Evolutionary conservation across 2,797 vertebrate genomes (phyloP).

Genomic region (Amniataba percoides): DNA sequence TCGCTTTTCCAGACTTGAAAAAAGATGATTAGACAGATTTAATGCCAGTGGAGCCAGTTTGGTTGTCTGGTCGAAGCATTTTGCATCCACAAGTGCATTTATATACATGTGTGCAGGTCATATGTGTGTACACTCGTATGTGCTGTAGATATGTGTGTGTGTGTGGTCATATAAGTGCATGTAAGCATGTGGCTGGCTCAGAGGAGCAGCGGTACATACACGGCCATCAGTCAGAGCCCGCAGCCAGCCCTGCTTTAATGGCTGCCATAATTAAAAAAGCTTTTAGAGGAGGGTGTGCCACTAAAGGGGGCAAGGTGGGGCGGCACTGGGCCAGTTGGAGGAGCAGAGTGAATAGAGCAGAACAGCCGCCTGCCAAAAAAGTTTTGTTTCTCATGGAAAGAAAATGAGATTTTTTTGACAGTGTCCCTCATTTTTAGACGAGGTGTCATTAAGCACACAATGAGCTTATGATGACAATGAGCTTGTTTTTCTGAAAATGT

Average conservation of each 20-base stretch:
- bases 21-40: slow-evolving; percentile 64
- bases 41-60: slow-evolving; percentile 68
- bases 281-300: slow-evolving; percentile 83
- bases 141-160: slow-evolving; percentile 28
- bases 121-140: slow-evolving; percentile 22
- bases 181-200: slow-evolving; percentile 60
- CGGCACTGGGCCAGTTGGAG: slow-evolving; percentile 26
- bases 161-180: slow-evolving; percentile 63
- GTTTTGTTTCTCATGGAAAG: slow-evolving; percentile 14
- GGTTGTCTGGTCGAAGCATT: slow-evolving; percentile 64
- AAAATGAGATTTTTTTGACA: slow-evolving; percentile 7
- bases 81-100: slow-evolving; percentile 41
- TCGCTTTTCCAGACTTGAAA: slow-evolving; percentile 53
- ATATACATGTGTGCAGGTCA: slow-evolving; percentile 30
- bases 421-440: not conserved
- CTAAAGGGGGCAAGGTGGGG: slow-evolving; percentile 67
- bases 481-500: not conserved
- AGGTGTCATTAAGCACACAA: not conserved
- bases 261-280: slow-evolving; percentile 87
- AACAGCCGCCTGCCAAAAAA: slow-evolving; percentile 23
- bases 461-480: not conserved
- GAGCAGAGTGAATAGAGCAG: slow-evolving; percentile 33
- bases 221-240: slow-evolving; percentile 62
- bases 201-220: slow-evolving; percentile 65
- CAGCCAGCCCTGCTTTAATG: slow-evolving; percentile 77